Evolutionary conservation across 2,113 vertebrate species (phyloP).

Genomic region (Rhinoderma darwinii): DNA sequence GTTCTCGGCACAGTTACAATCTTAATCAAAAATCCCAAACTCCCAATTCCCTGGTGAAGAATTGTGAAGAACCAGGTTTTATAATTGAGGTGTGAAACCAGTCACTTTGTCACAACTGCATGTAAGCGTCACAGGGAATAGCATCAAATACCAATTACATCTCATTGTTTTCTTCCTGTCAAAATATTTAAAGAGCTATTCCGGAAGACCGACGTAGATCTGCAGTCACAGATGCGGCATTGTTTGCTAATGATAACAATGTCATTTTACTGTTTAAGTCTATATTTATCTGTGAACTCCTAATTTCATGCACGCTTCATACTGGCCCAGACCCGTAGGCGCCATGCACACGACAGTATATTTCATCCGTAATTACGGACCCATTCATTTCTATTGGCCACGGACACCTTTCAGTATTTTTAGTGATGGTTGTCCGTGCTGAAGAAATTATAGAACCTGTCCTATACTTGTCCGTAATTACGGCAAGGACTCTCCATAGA

Average conservation of each 20-base stretch:
- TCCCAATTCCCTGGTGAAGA: not conserved
- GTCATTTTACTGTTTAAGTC: not conserved
- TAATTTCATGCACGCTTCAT: too few relatives aligned
- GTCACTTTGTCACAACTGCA: not conserved
- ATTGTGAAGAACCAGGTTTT: not conserved
- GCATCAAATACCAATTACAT: not conserved
- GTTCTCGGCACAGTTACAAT: slow-evolving; percentile 59
- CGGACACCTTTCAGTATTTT: too few relatives aligned
- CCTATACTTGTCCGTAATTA: too few relatives aligned
- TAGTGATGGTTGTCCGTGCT: too few relatives aligned
- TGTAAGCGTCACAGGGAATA: slow-evolving; percentile 7
- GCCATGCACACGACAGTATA: too few relatives aligned
- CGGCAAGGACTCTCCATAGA: too few relatives aligned
- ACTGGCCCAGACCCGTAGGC: too few relatives aligned
- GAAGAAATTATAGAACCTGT: too few relatives aligned
- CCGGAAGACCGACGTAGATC: not conserved
- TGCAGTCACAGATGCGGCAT: not conserved
- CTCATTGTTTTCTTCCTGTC: slow-evolving; percentile 10
- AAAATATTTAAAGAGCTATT: not conserved
- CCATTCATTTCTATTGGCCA: too few relatives aligned
- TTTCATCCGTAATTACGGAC: too few relatives aligned
- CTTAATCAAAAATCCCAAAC: not conserved
- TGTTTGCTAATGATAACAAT: not conserved
- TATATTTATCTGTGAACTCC: too few relatives aligned
- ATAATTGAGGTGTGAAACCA: slow-evolving; percentile 9